Evolutionary conservation across 2,113 vertebrate species (phyloP).

Genomic region (Uropsilus gracilis): DNA sequence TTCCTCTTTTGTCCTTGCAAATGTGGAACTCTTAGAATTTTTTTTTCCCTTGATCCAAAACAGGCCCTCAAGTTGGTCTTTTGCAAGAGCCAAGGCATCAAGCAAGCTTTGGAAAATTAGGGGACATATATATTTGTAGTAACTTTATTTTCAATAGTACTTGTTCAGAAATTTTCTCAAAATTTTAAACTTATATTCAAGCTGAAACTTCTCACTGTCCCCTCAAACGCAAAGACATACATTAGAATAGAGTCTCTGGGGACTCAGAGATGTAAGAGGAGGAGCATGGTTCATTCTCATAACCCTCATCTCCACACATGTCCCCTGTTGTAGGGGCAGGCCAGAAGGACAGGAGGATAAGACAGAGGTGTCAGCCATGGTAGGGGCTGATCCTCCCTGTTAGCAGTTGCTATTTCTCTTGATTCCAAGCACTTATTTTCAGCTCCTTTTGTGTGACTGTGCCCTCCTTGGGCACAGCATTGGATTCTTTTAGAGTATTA

Average conservation of each 20-base stretch:
- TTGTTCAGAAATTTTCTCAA: not conserved
- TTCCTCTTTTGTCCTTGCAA: too few relatives aligned
- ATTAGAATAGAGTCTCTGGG: not conserved
- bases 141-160: not conserved
- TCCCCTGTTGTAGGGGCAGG: not conserved
- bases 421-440: not conserved
- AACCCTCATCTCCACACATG: not conserved
- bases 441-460: not conserved
- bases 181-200: not conserved
- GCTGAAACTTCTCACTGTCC: not conserved
- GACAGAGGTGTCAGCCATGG: too few relatives aligned
- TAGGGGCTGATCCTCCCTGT: not conserved
- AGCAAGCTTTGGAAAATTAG: too few relatives aligned
- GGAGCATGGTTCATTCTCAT: not conserved
- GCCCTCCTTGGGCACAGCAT: accelerated
- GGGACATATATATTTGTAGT: not conserved
- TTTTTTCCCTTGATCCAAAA: too few relatives aligned
- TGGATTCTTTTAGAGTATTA: not conserved
- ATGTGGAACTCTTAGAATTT: too few relatives aligned
- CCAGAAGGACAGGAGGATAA: not conserved
- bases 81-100: too few relatives aligned
- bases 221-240: not conserved
- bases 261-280: not conserved
- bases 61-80: too few relatives aligned
- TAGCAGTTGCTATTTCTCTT: not conserved